Percentiles rank a stretch among this genome's conserved stretches.
Conservation (phyloP, 2,888 invertebrate genomes). For the Sinodicranocentrus sp. region DNA sequence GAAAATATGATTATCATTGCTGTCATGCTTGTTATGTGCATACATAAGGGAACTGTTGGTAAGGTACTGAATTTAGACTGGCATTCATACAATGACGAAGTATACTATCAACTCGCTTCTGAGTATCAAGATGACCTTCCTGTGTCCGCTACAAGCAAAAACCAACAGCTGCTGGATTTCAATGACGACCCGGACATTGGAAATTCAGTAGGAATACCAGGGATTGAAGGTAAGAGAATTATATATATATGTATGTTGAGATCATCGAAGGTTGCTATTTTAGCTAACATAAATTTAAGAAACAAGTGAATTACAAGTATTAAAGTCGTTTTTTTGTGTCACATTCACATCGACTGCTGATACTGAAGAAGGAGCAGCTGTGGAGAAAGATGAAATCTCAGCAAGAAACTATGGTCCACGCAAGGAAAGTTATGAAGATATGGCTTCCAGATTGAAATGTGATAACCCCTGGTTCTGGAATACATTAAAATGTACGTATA, state of each 20-base stretch:
- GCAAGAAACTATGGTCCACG: no score
- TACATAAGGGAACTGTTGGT: not conserved
- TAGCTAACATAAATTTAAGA: no score
- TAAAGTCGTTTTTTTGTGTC: no score
- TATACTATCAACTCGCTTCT: conserved; percentile 41
- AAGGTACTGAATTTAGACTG: conserved; percentile 14
- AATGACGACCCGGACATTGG: no score
- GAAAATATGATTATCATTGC: no score
- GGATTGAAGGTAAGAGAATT: no score
- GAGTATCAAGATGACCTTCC: conserved; percentile 57
- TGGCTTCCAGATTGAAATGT: conserved; percentile 49
- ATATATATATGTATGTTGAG: no score
- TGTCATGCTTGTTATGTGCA: not conserved
- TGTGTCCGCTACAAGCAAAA: conserved; percentile 14
- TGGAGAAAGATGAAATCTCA: not conserved
- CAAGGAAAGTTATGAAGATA: conserved; percentile 48
- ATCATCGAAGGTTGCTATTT: no score
- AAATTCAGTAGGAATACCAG: no score
- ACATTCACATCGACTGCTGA: no score
- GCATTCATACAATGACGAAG: conserved; percentile 36
- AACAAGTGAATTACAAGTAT: no score
- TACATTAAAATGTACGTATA: conserved; percentile 63
- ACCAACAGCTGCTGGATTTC: not conserved
- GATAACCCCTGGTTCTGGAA: conserved; percentile 73
- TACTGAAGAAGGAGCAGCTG: no score